Base-by-base conservation (phyloP, 1,140 invertebrate genomes). In the Megathymus violae region DNA sequence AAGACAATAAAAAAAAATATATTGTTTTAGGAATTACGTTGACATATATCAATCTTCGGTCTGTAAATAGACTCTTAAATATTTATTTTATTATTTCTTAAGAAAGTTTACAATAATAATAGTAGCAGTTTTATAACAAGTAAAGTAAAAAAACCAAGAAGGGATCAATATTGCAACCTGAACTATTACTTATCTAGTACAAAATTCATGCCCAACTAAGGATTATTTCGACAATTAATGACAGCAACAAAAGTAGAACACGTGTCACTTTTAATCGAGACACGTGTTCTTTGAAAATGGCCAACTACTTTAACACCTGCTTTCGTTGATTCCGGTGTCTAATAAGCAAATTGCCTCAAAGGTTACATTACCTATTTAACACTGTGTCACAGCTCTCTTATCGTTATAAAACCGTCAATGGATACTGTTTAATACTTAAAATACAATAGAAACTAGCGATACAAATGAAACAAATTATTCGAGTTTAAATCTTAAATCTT, bases 191-290 rank as follows among this genome's bases (percentile, higher is more conserved):
- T n/a, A n/a, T n/a, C n/a, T n/a, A n/a, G n/a, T n/a, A n/a, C n/a
- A n/a, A n/a, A n/a, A n/a, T n/a, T n/a, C n/a, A n/a, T n/a, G n/a
- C n/a, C n/a, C n/a, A n/a, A n/a, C n/a, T n/a, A n/a, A n/a, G 34
- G 9, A 52, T 52, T 16, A 54, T 40, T 7, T 40, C 34, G 25
- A 52, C 50, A 52, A 41, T 54, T 54, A 40, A 54, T 54, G 40
- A 54, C 15, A 19, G 11, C 13, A 40, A 54, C 36, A 54, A 54
- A 41, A 11, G n/a, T n/a, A 22, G 19, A 41, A 36, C 51, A 54
- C 51, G 51, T 54, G 51, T 16, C 19, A 22, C 51, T 50, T 34
- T 4, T 3, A 17, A 41, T 44, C n/a, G 38, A 0, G 34, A 54
- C 51, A 54, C 51, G 51, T 54, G 36, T 43, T 14, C 22, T 15